Conservation (phyloP, 1,140 invertebrate genomes). For the Cecropterus lyciades region DNA sequence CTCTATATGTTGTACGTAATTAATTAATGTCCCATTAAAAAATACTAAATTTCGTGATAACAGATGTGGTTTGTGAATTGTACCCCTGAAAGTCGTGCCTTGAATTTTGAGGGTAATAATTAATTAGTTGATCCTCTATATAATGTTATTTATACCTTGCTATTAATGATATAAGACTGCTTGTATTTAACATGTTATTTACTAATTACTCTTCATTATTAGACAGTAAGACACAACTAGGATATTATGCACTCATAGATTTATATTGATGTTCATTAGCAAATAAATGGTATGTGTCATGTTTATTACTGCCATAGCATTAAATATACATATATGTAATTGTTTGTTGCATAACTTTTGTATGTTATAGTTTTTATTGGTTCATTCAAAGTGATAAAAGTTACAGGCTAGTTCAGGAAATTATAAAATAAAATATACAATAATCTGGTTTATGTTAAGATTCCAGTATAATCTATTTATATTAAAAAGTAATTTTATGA, state of each 20-base stretch:
- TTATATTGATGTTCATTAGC: conserved; percentile 13
- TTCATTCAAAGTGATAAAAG: background rate
- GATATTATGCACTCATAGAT: conserved; percentile 24
- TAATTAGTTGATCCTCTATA: conserved; percentile 10
- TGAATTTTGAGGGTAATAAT: conserved; percentile 25
- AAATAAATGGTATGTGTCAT: conserved; percentile 6
- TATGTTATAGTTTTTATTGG: background rate
- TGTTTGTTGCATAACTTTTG: background rate
- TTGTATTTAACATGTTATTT: conserved; percentile 36
- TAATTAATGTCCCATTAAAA: no score
- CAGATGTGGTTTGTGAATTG: conserved; percentile 18
- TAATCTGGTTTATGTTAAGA: background rate
- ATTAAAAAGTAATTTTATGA: no score
- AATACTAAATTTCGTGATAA: no score
- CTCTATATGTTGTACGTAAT: no score
- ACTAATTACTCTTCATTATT: conserved; percentile 24
- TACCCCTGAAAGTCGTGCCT: conserved; percentile 30
- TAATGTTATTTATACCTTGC: conserved; percentile 15
- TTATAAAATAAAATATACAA: no score
- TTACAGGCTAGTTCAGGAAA: background rate
- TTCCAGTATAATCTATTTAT: no score
- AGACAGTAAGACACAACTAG: conserved; percentile 7
- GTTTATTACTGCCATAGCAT: conserved; percentile 16
- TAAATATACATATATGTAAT: background rate
- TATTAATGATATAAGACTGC: conserved; percentile 37